These are phyloP conservation scores for Pelodiscus sinensis DNA, from an alignment of 2,113 vertebrate genomes.

Conservation along the genomic window DNA sequence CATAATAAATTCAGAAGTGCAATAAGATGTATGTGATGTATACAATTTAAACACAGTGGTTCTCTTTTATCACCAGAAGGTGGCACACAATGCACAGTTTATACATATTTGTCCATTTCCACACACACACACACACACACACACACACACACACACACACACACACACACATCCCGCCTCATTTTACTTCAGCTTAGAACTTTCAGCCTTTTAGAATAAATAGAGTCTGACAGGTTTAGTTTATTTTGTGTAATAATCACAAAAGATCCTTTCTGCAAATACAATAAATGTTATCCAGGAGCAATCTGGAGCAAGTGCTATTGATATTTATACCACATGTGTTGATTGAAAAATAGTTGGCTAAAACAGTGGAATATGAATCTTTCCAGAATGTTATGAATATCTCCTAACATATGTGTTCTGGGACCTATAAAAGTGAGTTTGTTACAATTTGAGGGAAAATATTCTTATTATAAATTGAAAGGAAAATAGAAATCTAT, in stretches of 20 bases:
- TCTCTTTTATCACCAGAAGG: slow-evolving; percentile 57
- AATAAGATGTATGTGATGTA: accelerated
- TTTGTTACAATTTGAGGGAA: slow-evolving; percentile 55
- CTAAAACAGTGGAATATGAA: slow-evolving; percentile 60
- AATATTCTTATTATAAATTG: slow-evolving; percentile 34
- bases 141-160: no score
- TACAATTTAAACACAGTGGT: accelerated
- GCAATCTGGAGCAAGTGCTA: slow-evolving; percentile 53
- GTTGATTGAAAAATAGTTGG: slow-evolving; percentile 66
- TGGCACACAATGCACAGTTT: slow-evolving; percentile 48
- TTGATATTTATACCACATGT: slow-evolving; percentile 61
- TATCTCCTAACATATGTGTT: slow-evolving; percentile 38
- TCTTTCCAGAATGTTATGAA: slow-evolving; percentile 49
- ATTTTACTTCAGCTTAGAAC: not conserved
- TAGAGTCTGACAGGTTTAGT: slow-evolving; percentile 51
- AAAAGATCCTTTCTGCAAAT: slow-evolving; percentile 60
- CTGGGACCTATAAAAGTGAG: slow-evolving; percentile 45
- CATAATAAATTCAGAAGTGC: not conserved
- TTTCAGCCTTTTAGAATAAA: slow-evolving; percentile 48
- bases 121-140: no score
- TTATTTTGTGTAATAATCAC: slow-evolving; percentile 64
- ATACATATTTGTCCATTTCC: not conserved
- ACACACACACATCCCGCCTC: not conserved
- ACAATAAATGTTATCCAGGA: slow-evolving; percentile 66
- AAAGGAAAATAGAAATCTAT: not conserved